Evolutionary conservation across 2,797 vertebrate genomes (phyloP), one percentile per base, ranked within the genome.

Genomic region (Lagodon rhomboides): DNA sequence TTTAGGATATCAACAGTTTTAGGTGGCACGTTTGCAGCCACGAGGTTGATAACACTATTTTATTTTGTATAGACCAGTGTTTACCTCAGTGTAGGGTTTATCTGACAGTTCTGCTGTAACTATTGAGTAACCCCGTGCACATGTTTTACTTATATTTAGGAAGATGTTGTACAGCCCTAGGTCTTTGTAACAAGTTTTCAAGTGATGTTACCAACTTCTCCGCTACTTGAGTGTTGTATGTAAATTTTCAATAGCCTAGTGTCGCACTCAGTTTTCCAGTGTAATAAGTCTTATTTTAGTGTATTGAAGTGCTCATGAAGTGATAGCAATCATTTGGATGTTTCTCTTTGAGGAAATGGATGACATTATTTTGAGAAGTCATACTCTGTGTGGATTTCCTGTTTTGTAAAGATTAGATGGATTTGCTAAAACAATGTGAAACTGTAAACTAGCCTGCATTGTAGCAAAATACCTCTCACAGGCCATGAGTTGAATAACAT

Each of bases 1-100:
- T 95, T 95, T 95, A 90, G 62, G 88, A 61, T 77, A 41, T 87
- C 73, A 87, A 54, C 85, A 77, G 79, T 91, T 93, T 94, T 95
- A 92, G 84, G 83, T 91, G 84, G 92, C 87, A 87, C 70, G 46
- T 83, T 82, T 88, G 67, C 85, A 84, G 86, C 87, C 77, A 60
- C 34, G 41, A 82, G 75, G 79, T 91, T 83, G 83, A 77, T 82
- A 30, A 84, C 80, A 69, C 82, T 47, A 68, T 91, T 91, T 91
- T 90, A 85, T 90, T 94, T 93, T 94, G 90, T 95, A 93, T 89
- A 94, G 84, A 88, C 27, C 69, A 75, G 87, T 82, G 84, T 91
- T 93, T 84, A 92, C 82, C 81, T 91, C 85, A 71, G 49, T 85
- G 79, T 91, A 87, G 81, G 75, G 79, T 90, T 91, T 79, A 84